A percentile compares a stretch with the other conserved stretches of the same genome.
Conservation (phyloP, 2,888 invertebrate species). For the Steinernema carpocapsae region DNA sequence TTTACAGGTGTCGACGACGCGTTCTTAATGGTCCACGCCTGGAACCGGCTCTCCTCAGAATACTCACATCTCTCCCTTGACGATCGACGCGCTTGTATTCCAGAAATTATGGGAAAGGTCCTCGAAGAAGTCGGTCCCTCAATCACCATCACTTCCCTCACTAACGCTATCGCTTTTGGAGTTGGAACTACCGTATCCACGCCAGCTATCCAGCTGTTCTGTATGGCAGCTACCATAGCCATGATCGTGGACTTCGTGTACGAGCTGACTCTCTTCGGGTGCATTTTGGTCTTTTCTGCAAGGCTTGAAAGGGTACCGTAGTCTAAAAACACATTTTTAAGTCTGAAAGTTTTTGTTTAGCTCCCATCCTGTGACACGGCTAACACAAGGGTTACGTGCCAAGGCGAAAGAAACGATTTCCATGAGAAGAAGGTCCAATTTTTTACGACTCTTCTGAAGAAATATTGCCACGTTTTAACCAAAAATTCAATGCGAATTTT, state of each 20-base stretch:
- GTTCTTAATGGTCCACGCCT: conserved; percentile 46
- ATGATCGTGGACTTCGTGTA: conserved; percentile 46
- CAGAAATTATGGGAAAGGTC: conserved; percentile 53
- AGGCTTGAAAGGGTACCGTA: conserved; percentile 37
- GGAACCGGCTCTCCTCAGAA: conserved; percentile 47
- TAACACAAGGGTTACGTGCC: conserved; percentile 12
- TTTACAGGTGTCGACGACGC: conserved; percentile 48
- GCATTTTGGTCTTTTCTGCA: conserved; percentile 41
- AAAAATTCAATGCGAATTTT: conserved; percentile 7
- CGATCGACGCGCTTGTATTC: conserved; percentile 8
- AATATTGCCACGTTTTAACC: conserved; percentile 37
- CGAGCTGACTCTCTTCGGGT: conserved; percentile 44
- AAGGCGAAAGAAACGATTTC: background rate
- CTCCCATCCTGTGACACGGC: conserved; percentile 30
- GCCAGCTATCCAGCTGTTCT: conserved; percentile 48
- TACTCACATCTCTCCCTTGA: conserved; percentile 17
- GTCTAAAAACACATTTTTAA: background rate
- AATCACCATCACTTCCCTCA: conserved; percentile 62
- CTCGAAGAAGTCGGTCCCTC: conserved; percentile 61
- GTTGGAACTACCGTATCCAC: conserved; percentile 41
- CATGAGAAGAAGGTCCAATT: conserved; percentile 32
- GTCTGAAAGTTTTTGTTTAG: background rate
- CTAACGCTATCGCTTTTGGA: conserved; percentile 47
- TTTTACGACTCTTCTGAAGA: conserved; percentile 2
- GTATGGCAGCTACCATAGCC: conserved; percentile 43